These are phyloP conservation scores for Drosophila mayri DNA, from an alignment of 1,140 invertebrate species.

Conservation along the genomic window DNA sequence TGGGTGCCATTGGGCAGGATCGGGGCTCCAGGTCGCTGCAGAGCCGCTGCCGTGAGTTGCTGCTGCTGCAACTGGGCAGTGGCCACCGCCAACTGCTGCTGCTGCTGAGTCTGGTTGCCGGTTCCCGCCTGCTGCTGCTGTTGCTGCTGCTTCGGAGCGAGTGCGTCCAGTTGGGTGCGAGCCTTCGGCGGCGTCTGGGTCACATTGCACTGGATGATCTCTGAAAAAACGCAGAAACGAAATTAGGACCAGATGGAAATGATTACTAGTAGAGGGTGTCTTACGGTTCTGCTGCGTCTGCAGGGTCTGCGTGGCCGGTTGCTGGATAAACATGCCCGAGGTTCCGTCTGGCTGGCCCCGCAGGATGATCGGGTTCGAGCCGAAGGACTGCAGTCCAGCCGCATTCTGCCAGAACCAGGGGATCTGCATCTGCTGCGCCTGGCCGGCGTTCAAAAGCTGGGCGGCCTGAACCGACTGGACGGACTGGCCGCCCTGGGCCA, in stretches of 20 bases:
- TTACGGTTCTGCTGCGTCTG: constrained; percentile 83
- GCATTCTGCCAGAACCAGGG: constrained; percentile 88
- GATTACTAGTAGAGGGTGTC: constrained; percentile 50
- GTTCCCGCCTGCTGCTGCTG: constrained; percentile 36
- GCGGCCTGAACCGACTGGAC: constrained; percentile 72
- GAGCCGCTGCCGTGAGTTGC: constrained; percentile 56
- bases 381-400: constrained; percentile 88
- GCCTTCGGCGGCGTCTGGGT: constrained; percentile 76
- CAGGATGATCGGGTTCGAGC: constrained; percentile 93
- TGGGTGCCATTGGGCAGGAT: constrained; percentile 87
- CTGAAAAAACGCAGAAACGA: constrained; percentile 32
- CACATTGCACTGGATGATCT: constrained; percentile 84
- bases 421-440: constrained; percentile 87
- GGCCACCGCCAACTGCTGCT: constrained; percentile 56
- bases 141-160: constrained; percentile 75
- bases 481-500: constrained; percentile 79
- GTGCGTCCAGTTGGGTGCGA: constrained; percentile 69
- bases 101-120: constrained; percentile 52
- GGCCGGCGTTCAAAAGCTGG: constrained; percentile 87
- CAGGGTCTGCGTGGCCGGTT: constrained; percentile 87
- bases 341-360: constrained; percentile 91
- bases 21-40: constrained; percentile 67
- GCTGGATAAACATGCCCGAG: constrained; percentile 93
- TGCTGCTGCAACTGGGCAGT: constrained; percentile 61
- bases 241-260: neutral